Percentiles rank a stretch among this genome's conserved stretches.
These are phyloP conservation scores for Aelia acuminata DNA, from an alignment of 2,888 invertebrate genomes.

Conservation along the genomic window DNA sequence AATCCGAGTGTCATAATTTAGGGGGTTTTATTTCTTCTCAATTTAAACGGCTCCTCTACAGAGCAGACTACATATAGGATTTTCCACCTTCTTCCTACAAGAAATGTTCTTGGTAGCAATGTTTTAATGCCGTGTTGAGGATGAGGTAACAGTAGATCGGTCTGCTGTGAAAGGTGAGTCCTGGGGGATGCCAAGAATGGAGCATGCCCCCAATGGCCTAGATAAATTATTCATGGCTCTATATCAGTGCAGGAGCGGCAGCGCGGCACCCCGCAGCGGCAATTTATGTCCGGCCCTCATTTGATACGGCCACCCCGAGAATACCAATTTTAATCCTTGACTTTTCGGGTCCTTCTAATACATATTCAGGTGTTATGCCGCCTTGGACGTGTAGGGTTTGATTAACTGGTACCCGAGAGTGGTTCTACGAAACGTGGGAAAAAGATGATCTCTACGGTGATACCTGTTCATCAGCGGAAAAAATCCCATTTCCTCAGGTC, in stretches of 20 bases:
- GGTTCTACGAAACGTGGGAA: conserved; percentile 40
- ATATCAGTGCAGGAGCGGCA: conserved; percentile 41
- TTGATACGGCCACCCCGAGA: conserved; percentile 43
- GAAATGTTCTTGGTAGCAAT: not conserved
- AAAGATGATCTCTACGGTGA: conserved; percentile 17
- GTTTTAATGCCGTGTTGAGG: conserved; percentile 26
- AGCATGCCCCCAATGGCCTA: conserved; percentile 35
- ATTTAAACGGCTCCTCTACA: not conserved
- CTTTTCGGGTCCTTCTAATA: conserved; percentile 44
- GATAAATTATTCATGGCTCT: conserved; percentile 48
- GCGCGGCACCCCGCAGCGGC: conserved; percentile 37
- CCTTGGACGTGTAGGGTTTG: conserved; percentile 18
- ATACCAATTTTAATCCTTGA: conserved; percentile 33
- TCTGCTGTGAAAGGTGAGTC: conserved; percentile 37
- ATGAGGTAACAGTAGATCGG: conserved; percentile 29
- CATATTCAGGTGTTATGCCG: conserved; percentile 37
- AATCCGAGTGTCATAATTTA: no score
- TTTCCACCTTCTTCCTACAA: not conserved
- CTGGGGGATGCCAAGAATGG: conserved; percentile 43
- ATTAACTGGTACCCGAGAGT: conserved; percentile 4
- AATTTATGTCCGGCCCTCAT: conserved; percentile 42
- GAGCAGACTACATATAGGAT: not conserved
- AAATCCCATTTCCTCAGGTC: conserved; percentile 33
- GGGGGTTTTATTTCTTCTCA: not conserved
- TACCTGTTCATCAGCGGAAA: conserved; percentile 36